A percentile compares a stretch with the other conserved stretches of the same genome.
phyloP scores from a whole-genome alignment of 2,797 vertebrate species.

The Myotis findleyi region DNA sequence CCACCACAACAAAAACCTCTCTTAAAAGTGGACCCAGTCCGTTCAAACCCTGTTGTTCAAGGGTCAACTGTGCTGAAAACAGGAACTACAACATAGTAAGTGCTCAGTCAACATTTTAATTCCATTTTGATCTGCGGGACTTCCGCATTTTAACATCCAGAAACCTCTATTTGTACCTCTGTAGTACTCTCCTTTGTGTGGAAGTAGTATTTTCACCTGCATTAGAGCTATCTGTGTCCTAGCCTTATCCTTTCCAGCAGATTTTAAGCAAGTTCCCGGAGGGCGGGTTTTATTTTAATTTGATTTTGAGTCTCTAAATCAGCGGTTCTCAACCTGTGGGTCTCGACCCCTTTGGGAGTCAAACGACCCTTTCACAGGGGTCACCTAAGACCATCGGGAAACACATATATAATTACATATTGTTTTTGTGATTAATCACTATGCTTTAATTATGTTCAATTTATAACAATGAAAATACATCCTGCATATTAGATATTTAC shows the following conservation, averaged over 20 bases:
- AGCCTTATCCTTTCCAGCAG: background rate
- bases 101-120: background rate
- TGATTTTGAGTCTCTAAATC: background rate
- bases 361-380: too few relatives aligned
- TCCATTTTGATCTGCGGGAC: background rate
- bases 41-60: background rate
- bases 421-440: too few relatives aligned
- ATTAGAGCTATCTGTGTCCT: background rate
- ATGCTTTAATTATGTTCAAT: too few relatives aligned
- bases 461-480: too few relatives aligned
- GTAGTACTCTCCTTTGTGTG: background rate
- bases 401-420: too few relatives aligned
- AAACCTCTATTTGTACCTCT: background rate
- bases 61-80: conserved; percentile 7
- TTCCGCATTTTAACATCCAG: background rate
- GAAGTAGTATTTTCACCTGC: background rate
- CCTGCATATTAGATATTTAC: too few relatives aligned
- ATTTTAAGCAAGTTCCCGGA: background rate
- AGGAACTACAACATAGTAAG: background rate
- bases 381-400: too few relatives aligned
- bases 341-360: too few relatives aligned
- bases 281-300: background rate
- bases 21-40: background rate
- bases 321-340: too few relatives aligned
- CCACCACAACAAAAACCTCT: background rate